These are phyloP conservation scores for Agrotis exclamationis DNA, from an alignment of 2,888 invertebrate genomes.

Conservation along the genomic window DNA sequence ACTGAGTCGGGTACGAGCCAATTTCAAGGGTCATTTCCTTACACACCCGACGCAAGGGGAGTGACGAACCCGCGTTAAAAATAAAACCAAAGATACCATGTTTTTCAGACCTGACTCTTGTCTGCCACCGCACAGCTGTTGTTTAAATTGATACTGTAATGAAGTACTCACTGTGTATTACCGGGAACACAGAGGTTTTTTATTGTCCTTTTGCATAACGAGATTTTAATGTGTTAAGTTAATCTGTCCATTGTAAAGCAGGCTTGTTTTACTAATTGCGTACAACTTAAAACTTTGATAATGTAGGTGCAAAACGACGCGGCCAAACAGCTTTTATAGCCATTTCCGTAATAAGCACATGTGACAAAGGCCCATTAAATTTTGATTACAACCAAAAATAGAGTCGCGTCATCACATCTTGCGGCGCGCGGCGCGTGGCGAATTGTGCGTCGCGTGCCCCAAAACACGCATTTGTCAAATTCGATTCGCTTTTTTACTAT, in stretches of 20 bases:
- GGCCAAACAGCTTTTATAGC: constrained; percentile 52
- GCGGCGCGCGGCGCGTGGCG: constrained; percentile 74
- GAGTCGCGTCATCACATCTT: constrained; percentile 68
- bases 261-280: constrained; percentile 19
- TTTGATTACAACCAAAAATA: constrained; percentile 75
- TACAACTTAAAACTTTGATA: constrained; percentile 32
- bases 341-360: constrained; percentile 66
- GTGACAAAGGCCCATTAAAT: constrained; percentile 70
- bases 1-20: constrained; percentile 81
- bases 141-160: constrained; percentile 68
- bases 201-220: constrained; percentile 39
- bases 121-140: constrained; percentile 76
- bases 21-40: constrained; percentile 90
- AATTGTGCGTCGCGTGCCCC: constrained; percentile 86
- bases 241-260: constrained; percentile 25
- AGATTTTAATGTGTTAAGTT: constrained; percentile 51
- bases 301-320: constrained; percentile 21
- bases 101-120: constrained; percentile 60
- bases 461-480: constrained; percentile 90
- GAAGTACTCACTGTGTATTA: constrained; percentile 54
- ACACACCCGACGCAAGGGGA: constrained; percentile 77
- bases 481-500: constrained; percentile 87
- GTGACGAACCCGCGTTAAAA: constrained; percentile 73
- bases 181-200: constrained; percentile 29
- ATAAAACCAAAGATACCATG: constrained; percentile 76